Base-by-base conservation (phyloP, 2,797 vertebrate species). In the Manis crassicaudata region DNA sequence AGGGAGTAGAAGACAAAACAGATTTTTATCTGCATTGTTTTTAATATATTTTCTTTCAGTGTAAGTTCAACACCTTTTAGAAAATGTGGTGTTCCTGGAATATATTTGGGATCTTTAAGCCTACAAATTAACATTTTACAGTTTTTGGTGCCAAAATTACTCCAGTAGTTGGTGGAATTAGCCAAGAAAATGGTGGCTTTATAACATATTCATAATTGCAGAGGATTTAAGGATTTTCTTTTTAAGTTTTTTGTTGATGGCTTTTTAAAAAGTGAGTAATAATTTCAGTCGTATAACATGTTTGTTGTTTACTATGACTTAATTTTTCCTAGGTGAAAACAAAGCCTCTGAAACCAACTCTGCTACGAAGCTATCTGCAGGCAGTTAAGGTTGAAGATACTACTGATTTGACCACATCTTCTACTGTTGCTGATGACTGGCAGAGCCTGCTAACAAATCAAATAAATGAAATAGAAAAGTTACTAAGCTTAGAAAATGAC, bases 381-480 rank as follows among this genome's bases (percentile, higher is more conserved):
- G 25, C 56, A 70, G 16, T 79, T 85, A 85, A 29, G 1, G 1
- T 5, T 43, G 83, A 94, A 95, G 88, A 25, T 14, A 25, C 52
- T 82, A 46, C 93, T 92, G 70, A 81, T 95, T 79, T 82, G 82
- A 91, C 32, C 37, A 86, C 65, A 7, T 93, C 37, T 54, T 82
- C 60, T 46, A 29, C 90, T 17, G 21, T 16, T 82, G 95, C 93
- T 8, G 95, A 93, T 29, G 93, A 88, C 62, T 95, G 97, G 95
- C 79, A 98, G 88, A 91, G 0, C 80, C 85, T 25, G 7, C 20
- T 95, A 95, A 98, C 98, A 96, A 96, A 96, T 20, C 97, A 97
- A 94, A 97, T 79, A 70, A 98, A 88, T 79, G 97, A 98, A 91
- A 98, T 23, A 1, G 98, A 98, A 96, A 98, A 96, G 76, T 93